Evolutionary conservation across 2,797 vertebrate species (phyloP), one percentile per base, ranked within the genome.

Genomic region (Peromyscus melanophrys): DNA sequence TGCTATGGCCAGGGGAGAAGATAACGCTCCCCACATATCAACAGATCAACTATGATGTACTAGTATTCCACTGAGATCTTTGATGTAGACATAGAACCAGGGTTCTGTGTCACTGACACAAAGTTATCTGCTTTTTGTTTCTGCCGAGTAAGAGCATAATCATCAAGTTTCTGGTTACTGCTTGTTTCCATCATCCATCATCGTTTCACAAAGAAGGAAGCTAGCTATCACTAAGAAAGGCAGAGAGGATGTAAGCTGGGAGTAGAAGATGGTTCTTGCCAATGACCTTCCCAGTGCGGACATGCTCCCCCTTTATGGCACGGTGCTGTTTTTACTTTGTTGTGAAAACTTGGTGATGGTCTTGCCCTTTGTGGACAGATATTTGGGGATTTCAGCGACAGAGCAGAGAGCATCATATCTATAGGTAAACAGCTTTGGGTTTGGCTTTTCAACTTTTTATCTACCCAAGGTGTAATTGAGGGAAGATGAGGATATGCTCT

Each of bases 81-180:
- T 77, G 40, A 73, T 14, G 1, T 46, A 93, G 63, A 76, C 23
- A 34, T 43, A 12, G 46, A 87, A 43, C 40, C n/a, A 73, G 37
- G 37, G 37, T 31, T 59, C 52, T 92, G 55, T 0, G 6, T 27
- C 67, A n/a, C 59, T 87, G 76, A 88, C 19, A 71, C 12, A 59
- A 80, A 27, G 34, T 61, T 90, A 89, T 89, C 55, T 55, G 75
- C 34, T 94, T 93, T 82, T 94, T 34, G 75, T 90, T 80, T 96
- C 94, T 93, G 61, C 9, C 43, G 92, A 89, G 37, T 37, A 89
- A 86, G 40, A 82, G 76, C 1, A 34, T 80, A 71, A 49, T 8
- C 37, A 81, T 37, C 9, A 25, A 82, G 10, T 34, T 11, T 78
- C 52, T 1, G 4, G 29, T n/a, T 82, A 69, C 29, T 40, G 49